phyloP scores from a whole-genome alignment of 2,797 vertebrate species.

The Fundulus diaphanus region DNA sequence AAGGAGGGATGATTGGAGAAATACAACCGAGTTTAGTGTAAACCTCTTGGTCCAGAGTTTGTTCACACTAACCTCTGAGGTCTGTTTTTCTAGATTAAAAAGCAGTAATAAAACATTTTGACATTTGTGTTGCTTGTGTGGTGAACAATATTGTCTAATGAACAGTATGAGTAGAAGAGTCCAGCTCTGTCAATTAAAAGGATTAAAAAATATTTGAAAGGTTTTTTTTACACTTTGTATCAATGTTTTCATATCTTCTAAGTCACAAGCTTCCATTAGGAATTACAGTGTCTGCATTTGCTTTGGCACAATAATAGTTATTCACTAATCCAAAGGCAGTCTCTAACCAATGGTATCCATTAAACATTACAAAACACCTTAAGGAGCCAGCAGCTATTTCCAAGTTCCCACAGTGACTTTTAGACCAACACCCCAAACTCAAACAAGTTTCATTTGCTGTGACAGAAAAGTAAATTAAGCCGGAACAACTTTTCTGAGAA shows the following conservation, averaged over 20 bases:
- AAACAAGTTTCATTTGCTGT: neutral
- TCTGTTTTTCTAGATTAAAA: no score
- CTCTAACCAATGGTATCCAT: neutral
- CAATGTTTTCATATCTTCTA: neutral
- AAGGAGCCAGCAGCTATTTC: neutral
- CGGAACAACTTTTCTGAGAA: neutral
- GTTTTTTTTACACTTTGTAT: neutral
- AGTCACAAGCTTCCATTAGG: neutral
- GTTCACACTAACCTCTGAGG: no score
- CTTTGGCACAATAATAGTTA: neutral
- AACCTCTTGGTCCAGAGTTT: no score
- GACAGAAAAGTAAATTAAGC: neutral
- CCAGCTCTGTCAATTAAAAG: no score
- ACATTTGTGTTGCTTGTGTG: no score
- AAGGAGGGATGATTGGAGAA: no score
- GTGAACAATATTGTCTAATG: no score
- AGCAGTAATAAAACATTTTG: no score
- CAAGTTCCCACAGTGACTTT: neutral
- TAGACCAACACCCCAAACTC: neutral
- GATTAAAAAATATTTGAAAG: neutral
- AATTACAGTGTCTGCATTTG: neutral
- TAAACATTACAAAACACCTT: neutral
- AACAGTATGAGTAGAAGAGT: no score
- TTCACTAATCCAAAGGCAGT: constrained; percentile 4
- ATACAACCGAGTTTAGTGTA: no score